phyloP scores from a whole-genome alignment of 2,113 vertebrate genomes.

The Solenodon paradoxus region DNA sequence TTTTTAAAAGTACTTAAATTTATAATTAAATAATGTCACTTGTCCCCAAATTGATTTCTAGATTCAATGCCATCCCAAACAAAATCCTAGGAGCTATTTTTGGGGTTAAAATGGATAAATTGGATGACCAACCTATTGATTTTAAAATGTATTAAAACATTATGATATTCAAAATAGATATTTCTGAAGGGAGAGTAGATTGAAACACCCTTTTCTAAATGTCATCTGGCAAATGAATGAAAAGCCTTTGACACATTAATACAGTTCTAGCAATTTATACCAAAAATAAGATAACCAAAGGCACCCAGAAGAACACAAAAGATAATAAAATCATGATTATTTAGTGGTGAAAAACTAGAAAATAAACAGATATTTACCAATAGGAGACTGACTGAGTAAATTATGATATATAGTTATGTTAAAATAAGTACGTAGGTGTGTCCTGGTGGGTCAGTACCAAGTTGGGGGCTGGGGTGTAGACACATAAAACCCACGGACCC shows the following conservation, averaged over 20 bases:
- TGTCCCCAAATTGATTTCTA: not conserved
- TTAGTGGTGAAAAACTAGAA: not conserved
- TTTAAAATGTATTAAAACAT: not conserved
- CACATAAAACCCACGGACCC: too few relatives aligned
- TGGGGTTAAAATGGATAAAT: too few relatives aligned
- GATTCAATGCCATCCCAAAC: too few relatives aligned
- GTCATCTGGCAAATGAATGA: not conserved
- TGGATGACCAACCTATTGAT: not conserved
- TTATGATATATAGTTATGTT: not conserved
- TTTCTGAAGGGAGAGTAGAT: not conserved
- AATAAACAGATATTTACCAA: slow-evolving; percentile 4
- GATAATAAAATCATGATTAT: not conserved
- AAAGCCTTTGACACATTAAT: not conserved
- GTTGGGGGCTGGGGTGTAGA: too few relatives aligned
- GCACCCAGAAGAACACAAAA: not conserved
- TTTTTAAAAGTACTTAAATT: not conserved
- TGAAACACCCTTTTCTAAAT: not conserved
- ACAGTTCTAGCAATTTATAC: not conserved
- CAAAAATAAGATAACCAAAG: not conserved
- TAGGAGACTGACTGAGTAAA: not conserved
- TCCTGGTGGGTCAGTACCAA: too few relatives aligned
- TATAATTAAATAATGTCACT: not conserved
- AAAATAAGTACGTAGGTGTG: too few relatives aligned
- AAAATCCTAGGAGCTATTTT: not conserved
- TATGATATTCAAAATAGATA: not conserved